A percentile compares a stretch with the other conserved stretches of the same genome.
phyloP scores from a whole-genome alignment of 2,113 vertebrate species.

The Tupaia tana region DNA sequence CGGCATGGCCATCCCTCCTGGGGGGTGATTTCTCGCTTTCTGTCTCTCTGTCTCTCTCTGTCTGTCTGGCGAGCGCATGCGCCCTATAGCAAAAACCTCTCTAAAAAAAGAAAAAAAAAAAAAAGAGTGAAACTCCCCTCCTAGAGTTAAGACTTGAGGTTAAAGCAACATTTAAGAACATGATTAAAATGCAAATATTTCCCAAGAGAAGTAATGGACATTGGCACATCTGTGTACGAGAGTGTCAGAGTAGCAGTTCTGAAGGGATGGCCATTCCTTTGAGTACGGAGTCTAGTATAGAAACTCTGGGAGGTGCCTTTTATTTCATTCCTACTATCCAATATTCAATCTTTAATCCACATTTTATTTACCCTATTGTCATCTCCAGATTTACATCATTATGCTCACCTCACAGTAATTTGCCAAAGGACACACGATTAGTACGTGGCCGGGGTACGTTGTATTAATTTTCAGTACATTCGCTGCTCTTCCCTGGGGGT shows the following conservation, averaged over 20 bases:
- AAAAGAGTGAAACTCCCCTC: neutral
- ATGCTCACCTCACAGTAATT: neutral
- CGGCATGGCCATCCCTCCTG: too few relatives aligned
- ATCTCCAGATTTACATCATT: neutral
- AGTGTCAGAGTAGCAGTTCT: neutral
- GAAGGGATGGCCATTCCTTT: constrained; percentile 1
- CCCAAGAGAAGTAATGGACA: constrained; percentile 13
- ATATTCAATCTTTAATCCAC: neutral
- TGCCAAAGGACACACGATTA: neutral
- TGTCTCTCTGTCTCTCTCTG: too few relatives aligned
- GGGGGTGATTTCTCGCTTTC: too few relatives aligned
- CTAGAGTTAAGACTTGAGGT: constrained; percentile 10
- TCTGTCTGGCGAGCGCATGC: too few relatives aligned
- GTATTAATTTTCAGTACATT: neutral
- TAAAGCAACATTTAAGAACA: neutral
- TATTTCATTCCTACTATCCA: neutral
- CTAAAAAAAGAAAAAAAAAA: too few relatives aligned
- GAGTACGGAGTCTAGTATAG: neutral
- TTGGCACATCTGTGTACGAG: neutral
- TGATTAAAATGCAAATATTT: constrained; percentile 35
- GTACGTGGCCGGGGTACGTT: neutral
- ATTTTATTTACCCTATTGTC: neutral
- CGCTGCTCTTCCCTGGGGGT: neutral
- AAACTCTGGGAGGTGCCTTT: neutral
- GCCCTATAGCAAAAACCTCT: too few relatives aligned